phyloP scores from a whole-genome alignment of 2,888 invertebrate species.

The Pocota personata region DNA sequence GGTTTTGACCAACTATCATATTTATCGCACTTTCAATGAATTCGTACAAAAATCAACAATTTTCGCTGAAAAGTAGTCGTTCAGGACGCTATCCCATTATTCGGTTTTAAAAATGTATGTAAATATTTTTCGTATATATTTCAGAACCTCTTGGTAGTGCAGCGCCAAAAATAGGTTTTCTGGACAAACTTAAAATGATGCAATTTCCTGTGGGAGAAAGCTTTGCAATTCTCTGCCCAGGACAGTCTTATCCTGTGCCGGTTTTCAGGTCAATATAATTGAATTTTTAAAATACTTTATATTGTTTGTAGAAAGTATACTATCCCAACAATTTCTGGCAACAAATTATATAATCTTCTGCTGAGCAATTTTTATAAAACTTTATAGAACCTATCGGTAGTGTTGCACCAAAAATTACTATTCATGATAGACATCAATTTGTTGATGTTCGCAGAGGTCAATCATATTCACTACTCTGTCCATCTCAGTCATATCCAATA shows the following conservation, averaged over 20 bases:
- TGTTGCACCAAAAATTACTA: conserved; percentile 85
- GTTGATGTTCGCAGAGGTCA: conserved; percentile 77
- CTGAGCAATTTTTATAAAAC: background rate
- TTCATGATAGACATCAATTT: conserved; percentile 82
- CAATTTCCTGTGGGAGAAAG: conserved; percentile 55
- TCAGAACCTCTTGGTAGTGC: conserved; percentile 67
- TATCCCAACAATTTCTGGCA: conserved; percentile 52
- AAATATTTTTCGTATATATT: background rate
- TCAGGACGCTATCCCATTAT: conserved; percentile 1
- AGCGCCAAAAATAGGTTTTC: conserved; percentile 61
- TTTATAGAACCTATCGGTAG: conserved; percentile 83
- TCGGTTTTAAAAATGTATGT: background rate
- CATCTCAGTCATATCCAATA: conserved; percentile 88
- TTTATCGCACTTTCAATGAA: too few species aligned
- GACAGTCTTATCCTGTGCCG: conserved; percentile 90
- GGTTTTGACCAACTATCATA: too few species aligned
- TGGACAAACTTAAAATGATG: conserved; percentile 68
- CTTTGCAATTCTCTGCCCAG: conserved; percentile 85
- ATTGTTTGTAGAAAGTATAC: background rate
- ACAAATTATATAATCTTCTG: background rate
- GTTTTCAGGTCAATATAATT: conserved; percentile 85
- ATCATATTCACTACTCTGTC: conserved; percentile 87
- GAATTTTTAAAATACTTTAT: background rate
- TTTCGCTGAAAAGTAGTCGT: too few species aligned
- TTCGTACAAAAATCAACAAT: too few species aligned